phyloP scores from a whole-genome alignment of 2,888 invertebrate species.

The Acleris laterana region DNA sequence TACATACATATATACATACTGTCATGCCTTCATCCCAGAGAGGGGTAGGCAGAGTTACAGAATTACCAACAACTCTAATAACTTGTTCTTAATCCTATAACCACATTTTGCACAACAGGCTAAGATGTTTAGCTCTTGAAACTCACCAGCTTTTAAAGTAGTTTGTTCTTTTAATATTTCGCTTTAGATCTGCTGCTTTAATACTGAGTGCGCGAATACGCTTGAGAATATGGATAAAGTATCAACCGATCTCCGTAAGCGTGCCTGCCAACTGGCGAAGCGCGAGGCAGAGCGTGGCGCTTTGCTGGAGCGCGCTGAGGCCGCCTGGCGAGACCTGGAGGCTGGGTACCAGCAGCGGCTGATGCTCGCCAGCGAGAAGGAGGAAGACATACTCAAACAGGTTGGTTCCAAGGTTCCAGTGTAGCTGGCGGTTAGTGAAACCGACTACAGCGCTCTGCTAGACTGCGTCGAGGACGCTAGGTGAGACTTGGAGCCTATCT shows the following conservation, averaged over 20 bases:
- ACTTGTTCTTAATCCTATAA: too few species aligned
- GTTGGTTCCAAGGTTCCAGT: constrained; percentile 42
- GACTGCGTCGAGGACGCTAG: constrained; percentile 51
- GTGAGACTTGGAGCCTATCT: constrained; percentile 42
- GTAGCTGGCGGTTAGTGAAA: background rate
- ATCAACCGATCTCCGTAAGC: constrained; percentile 57
- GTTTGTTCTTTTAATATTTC: constrained; percentile 17
- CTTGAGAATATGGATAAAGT: constrained; percentile 55
- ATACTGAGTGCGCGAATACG: constrained; percentile 54
- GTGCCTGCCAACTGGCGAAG: constrained; percentile 57
- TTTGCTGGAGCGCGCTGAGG: constrained; percentile 70
- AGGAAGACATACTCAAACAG: constrained; percentile 60
- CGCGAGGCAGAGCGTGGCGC: constrained; percentile 68
- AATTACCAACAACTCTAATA: too few species aligned
- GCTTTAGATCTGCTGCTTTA: constrained; percentile 63
- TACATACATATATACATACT: too few species aligned
- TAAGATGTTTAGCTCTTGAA: too few species aligned
- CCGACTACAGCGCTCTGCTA: constrained; percentile 49
- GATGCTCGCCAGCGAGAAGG: constrained; percentile 59
- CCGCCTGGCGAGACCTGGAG: constrained; percentile 74
- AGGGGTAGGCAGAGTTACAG: too few species aligned
- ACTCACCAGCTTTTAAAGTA: too few species aligned
- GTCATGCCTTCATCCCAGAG: too few species aligned
- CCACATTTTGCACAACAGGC: too few species aligned
- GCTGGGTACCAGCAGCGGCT: constrained; percentile 65